Evolutionary conservation across 2,888 invertebrate genomes (phyloP), one percentile per base, ranked within the genome.

Genomic region (Tinea trinotella): DNA sequence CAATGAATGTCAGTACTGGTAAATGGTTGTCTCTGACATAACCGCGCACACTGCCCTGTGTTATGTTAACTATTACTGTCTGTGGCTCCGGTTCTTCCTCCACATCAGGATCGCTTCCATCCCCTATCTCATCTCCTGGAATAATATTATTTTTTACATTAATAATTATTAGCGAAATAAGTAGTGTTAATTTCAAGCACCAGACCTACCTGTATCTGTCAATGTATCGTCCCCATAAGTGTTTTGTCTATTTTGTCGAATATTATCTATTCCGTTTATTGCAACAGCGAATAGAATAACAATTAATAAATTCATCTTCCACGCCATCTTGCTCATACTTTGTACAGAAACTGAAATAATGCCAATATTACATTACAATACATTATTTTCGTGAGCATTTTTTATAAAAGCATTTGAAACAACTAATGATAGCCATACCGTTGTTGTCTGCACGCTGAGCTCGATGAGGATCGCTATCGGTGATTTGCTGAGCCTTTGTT

Each of bases 41-140:
- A 6, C 55, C 57, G 19, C 44, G 46, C 1, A 57, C 56, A 7
- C 22, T 46, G 9, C 57, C 57, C 15, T 56, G 34, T 12, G 46
- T 55, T 3, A 53, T 53, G n/a, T 53, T 34, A 3, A 56, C 53
- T 10, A 49, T 22, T 9, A 4, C 15, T n/a, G 18, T 5, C 18
- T 36, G 24, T 13, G 36, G 24, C 4, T 13, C 40, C 12, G 2
- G 18, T 10, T 46, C 46, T 13, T 40, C 40, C n/a, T 19, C 46
- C 2, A 19, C 7, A 7, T 46, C 46, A 1, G 17, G 2, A 6
- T 19, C 46, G 9, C 24, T 9, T 9, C 9, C 24, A 24, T 24
- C 9, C 24, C 24, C 24, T 9, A 24, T 24, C 24, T 5, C 24
- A 7, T 24, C 24, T 24, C 24, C 24, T 7, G 5, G 6, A 24